These are phyloP conservation scores for Eudasyphora cyanicolor DNA, from an alignment of 2,888 invertebrate genomes.

Conservation along the genomic window DNA sequence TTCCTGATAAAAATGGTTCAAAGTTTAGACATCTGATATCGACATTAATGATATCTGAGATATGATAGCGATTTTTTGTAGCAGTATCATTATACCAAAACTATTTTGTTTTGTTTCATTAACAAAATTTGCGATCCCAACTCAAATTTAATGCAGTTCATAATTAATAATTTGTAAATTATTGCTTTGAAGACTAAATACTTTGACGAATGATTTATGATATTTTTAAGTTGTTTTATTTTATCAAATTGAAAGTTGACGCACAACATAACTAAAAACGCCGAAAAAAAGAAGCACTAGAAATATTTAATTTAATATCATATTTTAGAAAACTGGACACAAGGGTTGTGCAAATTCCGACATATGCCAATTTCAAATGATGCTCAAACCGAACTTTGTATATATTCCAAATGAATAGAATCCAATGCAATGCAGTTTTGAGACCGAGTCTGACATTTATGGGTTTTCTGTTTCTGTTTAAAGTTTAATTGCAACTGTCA, in stretches of 20 bases:
- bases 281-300: neutral
- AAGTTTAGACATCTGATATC: no score
- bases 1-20: no score
- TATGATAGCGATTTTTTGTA: no score
- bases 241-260: neutral
- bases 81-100: no score
- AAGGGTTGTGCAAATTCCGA: slow-evolving; percentile 45
- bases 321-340: slow-evolving; percentile 44
- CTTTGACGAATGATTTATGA: neutral
- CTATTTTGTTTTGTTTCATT: neutral
- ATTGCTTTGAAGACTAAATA: neutral
- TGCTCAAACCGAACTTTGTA: neutral
- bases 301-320: slow-evolving; percentile 50
- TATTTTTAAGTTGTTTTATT: neutral
- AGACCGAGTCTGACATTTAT: slow-evolving; percentile 57
- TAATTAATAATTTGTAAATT: slow-evolving; percentile 20
- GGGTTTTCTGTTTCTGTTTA: slow-evolving; percentile 37
- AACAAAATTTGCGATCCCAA: neutral
- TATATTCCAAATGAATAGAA: neutral
- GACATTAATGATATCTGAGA: no score
- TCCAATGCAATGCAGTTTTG: slow-evolving; percentile 31
- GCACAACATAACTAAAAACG: neutral
- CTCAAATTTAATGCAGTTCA: slow-evolving; percentile 6
- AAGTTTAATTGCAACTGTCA: slow-evolving; percentile 65
- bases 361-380: slow-evolving; percentile 1